These are phyloP conservation scores for Parelbella ahira DNA, from an alignment of 2,888 invertebrate species.

Conservation along the genomic window DNA sequence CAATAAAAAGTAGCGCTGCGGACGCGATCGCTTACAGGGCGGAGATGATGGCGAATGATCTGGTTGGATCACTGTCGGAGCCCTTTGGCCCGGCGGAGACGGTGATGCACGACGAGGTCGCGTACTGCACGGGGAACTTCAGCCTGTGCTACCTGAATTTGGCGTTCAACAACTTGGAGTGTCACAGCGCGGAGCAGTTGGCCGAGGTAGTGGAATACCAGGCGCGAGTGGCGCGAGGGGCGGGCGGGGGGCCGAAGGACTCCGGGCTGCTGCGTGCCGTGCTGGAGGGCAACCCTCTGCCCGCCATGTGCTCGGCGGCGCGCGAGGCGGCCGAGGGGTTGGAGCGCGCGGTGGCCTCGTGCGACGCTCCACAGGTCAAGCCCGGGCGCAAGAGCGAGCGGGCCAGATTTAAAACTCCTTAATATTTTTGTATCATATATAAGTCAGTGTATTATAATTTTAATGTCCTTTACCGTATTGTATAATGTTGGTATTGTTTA, in stretches of 20 bases:
- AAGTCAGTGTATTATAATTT: no score
- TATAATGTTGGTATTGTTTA: no score
- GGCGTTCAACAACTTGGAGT: slow-evolving; percentile 35
- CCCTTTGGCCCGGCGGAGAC: slow-evolving; percentile 33
- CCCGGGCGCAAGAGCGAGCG: no score
- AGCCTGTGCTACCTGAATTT: slow-evolving; percentile 35
- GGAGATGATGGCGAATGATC: slow-evolving; percentile 27
- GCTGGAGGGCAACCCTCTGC: slow-evolving; percentile 37
- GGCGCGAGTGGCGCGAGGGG: slow-evolving; percentile 4
- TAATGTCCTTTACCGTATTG: no score
- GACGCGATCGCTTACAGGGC: slow-evolving; percentile 23
- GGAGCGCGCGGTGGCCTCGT: no score
- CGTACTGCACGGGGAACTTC: slow-evolving; percentile 35
- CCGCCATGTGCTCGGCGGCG: no score
- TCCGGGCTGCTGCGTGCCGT: slow-evolving; percentile 34
- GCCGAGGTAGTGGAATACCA: slow-evolving; percentile 32
- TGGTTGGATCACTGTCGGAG: slow-evolving; percentile 28
- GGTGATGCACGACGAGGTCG: slow-evolving; percentile 15
- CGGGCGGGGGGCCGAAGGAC: slow-evolving; percentile 25
- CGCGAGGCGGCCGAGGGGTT: slow-evolving; percentile 17
- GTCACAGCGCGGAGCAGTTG: slow-evolving; percentile 28
- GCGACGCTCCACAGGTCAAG: no score
- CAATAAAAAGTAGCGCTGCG: neutral
- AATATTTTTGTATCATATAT: no score
- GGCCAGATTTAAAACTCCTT: no score